These are phyloP conservation scores for Onychostruthus taczanowskii DNA, from an alignment of 2,113 vertebrate genomes.

Conservation along the genomic window DNA sequence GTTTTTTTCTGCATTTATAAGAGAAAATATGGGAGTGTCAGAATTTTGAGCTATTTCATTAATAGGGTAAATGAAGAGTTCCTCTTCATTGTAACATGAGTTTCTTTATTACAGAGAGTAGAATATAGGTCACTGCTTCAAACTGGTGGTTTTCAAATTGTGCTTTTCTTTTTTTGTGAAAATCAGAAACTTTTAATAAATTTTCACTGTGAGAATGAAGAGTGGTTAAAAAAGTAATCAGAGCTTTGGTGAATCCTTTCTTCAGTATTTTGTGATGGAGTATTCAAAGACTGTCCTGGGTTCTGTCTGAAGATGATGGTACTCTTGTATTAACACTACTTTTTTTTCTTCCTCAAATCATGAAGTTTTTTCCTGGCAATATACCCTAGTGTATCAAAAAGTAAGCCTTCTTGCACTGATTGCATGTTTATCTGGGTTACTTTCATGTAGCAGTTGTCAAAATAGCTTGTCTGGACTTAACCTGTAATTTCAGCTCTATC, in stretches of 20 bases:
- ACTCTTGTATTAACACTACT: not conserved
- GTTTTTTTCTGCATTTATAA: not conserved
- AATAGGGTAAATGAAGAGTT: not conserved
- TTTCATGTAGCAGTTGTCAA: not conserved
- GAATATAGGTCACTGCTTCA: rapidly evolving
- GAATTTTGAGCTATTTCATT: not conserved
- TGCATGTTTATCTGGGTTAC: not conserved
- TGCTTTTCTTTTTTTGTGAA: not conserved
- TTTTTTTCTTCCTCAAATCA: not conserved
- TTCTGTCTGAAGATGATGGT: not conserved
- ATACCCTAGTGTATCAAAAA: not conserved
- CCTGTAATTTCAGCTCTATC: not conserved
- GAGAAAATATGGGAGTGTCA: not conserved
- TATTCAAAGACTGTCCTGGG: not conserved
- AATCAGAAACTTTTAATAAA: not conserved
- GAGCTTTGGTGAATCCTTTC: not conserved
- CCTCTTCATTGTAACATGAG: not conserved
- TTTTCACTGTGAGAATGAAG: not conserved
- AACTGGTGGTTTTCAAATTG: not conserved
- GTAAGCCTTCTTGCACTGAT: not conserved
- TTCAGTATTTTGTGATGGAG: not conserved
- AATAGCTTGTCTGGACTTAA: not conserved
- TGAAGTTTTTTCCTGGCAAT: not conserved
- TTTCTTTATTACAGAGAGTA: not conserved
- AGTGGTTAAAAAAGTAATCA: not conserved